Base-by-base conservation (phyloP, 1,140 invertebrate species). In the Aradophagus sp. region DNA sequence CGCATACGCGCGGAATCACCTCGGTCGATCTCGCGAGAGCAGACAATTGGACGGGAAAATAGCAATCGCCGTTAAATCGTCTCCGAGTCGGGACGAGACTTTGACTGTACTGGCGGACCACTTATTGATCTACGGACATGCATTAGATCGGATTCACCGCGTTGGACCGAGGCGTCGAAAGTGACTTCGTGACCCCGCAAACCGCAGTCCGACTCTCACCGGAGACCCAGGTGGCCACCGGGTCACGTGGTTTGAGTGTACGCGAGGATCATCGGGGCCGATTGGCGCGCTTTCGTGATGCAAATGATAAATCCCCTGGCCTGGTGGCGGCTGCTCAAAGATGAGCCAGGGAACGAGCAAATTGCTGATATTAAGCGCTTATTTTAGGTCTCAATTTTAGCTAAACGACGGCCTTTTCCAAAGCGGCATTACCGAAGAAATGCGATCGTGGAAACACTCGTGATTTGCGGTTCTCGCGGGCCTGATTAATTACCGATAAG, bases 251-350 rank as follows among this genome's bases (percentile, higher is more conserved):
- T 59, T 58, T 45, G 53, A 45, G 45, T 34, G 39, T 59, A 32
- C 45, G 42, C 41, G 35, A 36, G n/a, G 52, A 31, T 42, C 45
- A 67, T 58, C 42, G 36, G 48, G 63, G 36, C 52, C 31, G 39
- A 61, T 47, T 66, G 35, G 45, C 44, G 15, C 44, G 62, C 52
- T 56, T 56, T 71, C 48, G 66, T 39, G 59, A 74, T 74, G 63
- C 41, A 63, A 73, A 73, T 69, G 56, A 61, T 59, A 53, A 71
- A 48, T 47, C 48, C 29, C 29, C n/a, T n/a, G n/a, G 38, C 35
- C 20, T 52, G n/a, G 38, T 47, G 31, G 58, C 31, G 27, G 31
- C 34, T 12, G 35, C 35, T 56, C 62, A 66, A 66, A 66, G 47
- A 53, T 27, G 42, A 38, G 34, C 15, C n/a, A 31, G 20, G 50